Evolutionary conservation across 2,113 vertebrate species (phyloP), one percentile per base, ranked within the genome.

Genomic region (Semnopithecus entellus): DNA sequence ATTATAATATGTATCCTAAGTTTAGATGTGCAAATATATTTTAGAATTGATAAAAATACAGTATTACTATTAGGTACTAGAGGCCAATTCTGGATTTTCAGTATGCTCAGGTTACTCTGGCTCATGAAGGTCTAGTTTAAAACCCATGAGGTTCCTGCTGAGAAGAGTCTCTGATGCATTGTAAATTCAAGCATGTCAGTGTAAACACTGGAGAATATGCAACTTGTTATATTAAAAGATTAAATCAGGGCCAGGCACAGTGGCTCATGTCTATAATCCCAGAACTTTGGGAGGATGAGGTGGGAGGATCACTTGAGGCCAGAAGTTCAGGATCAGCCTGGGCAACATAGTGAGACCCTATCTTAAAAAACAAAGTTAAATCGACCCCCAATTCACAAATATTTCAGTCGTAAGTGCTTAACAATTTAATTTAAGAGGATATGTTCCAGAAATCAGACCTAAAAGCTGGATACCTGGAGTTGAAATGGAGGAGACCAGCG

Each of bases 381-480:
- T 32, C 5, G 90, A 43, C 32, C 75, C 57, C 35, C 81, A 79
- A 66, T 91, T 92, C 30, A 68, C 32, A 50, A 64, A 70, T 72
- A 50, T 76, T 88, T 94, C 52, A 40, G 55, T 70, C 38, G 52
- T 64, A 83, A 70, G 64, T 57, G 18, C 72, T 93, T 82, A 70
- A 86, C 48, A 89, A 92, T 79, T 82, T 85, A 38, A 78, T 90
- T 76, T 90, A 59, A 96, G 91, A 93, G 59, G 50, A 18, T 59
- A 76, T 55, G 17, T 59, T n/a, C 57, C 50, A 88, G 64, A 40
- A 85, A 93, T 57, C 57, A 43, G 50, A 50, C 45, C 66, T 59
- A 52, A 59, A 89, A 86, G 75, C 52, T 11, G 35, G 88, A 16
- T 4, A 2, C 8, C 25, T 8, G 22, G 85, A 66, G 18, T 35